Evolutionary conservation across 2,888 invertebrate genomes (phyloP).

Genomic region (Trissoscelio sp.): DNA sequence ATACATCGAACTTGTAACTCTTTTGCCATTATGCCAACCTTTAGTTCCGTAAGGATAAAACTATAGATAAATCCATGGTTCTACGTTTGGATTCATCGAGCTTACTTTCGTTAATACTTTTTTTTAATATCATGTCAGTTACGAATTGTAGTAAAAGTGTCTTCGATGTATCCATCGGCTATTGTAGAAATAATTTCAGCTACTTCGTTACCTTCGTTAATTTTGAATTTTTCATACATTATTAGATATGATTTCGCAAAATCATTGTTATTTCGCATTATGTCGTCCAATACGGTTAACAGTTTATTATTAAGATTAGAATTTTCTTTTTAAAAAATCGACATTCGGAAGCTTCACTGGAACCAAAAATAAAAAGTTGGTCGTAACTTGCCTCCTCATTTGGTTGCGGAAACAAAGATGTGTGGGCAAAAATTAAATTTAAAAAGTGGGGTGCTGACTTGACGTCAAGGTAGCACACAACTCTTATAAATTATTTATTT

Average conservation of each 20-base stretch:
- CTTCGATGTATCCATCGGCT: constrained; percentile 68
- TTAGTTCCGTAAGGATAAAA: constrained; percentile 36
- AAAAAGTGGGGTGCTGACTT: no score
- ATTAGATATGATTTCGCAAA: constrained; percentile 19
- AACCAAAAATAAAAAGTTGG: constrained; percentile 6
- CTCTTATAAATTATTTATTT: no score
- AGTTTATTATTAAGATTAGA: constrained; percentile 8
- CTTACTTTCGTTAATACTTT: constrained; percentile 63
- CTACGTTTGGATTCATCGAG: constrained; percentile 47
- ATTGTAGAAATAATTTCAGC: constrained; percentile 65
- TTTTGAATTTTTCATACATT: constrained; percentile 6
- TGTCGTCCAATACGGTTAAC: background rate
- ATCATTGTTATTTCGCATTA: constrained; percentile 3
- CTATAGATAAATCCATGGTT: constrained; percentile 60
- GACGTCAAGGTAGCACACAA: no score
- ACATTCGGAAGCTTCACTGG: background rate
- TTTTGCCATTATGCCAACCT: constrained; percentile 33
- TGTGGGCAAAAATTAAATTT: no score
- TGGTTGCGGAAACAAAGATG: background rate
- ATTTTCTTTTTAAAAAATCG: constrained; percentile 1
- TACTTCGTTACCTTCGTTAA: constrained; percentile 44
- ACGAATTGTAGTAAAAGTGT: constrained; percentile 54
- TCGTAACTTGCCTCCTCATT: background rate
- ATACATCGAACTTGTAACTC: constrained; percentile 1
- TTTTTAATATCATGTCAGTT: constrained; percentile 47